phyloP scores from a whole-genome alignment of 2,888 invertebrate species.

The Tanytarsus gracilentus region DNA sequence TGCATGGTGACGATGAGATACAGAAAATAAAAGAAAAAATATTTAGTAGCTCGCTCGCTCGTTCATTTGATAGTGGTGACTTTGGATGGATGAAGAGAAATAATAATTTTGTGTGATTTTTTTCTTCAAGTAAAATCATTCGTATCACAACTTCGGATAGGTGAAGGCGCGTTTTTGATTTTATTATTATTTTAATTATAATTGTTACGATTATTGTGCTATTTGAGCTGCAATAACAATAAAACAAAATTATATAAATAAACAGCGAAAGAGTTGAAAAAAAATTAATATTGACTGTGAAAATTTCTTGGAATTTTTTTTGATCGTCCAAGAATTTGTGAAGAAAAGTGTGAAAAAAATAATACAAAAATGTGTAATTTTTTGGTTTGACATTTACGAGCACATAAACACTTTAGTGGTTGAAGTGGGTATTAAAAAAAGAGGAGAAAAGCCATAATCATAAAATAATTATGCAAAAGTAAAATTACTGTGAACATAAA shows the following conservation, averaged over 20 bases:
- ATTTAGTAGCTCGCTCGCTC: neutral
- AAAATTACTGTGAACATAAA: constrained; percentile 6
- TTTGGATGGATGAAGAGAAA: constrained; percentile 7
- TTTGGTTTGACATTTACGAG: constrained; percentile 4
- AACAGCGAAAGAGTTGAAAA: neutral
- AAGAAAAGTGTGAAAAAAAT: neutral
- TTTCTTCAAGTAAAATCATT: constrained; percentile 22
- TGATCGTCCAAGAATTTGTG: neutral
- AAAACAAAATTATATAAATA: constrained; percentile 19
- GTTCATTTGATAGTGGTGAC: constrained; percentile 1
- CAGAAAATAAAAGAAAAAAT: constrained; percentile 7
- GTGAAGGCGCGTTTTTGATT: constrained; percentile 26
- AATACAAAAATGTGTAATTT: neutral
- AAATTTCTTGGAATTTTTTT: neutral
- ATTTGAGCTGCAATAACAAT: constrained; percentile 19
- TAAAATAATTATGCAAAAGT: constrained; percentile 19
- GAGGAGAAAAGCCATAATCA: neutral
- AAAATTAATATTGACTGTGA: neutral
- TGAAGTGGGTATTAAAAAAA: neutral
- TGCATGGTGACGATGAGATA: constrained; percentile 18
- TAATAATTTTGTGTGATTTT: neutral
- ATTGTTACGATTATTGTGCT: constrained; percentile 28
- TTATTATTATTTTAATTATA: constrained; percentile 27
- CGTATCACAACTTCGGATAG: constrained; percentile 14
- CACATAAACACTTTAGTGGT: neutral